phyloP scores from a whole-genome alignment of 2,113 vertebrate species.

The Copsychus sechellarum region DNA sequence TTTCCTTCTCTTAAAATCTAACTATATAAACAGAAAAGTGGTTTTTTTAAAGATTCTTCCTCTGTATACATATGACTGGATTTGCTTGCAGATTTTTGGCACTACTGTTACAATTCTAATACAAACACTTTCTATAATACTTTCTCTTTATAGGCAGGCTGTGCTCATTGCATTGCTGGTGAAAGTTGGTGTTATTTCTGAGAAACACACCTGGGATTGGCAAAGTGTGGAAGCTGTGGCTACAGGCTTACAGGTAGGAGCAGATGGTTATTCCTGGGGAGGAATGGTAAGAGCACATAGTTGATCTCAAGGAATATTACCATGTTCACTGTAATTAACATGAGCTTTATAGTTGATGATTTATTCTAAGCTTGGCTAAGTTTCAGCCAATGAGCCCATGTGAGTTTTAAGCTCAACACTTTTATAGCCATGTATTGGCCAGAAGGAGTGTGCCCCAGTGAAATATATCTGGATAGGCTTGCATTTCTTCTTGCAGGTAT shows the following conservation, averaged over 20 bases:
- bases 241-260: constrained; percentile 90
- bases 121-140: neutral
- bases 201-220: constrained; percentile 92
- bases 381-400: neutral
- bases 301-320: neutral
- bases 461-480: neutral
- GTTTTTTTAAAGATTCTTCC: neutral
- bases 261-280: neutral
- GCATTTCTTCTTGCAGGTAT: neutral
- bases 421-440: neutral
- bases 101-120: neutral
- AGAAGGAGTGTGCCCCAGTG: neutral
- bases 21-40: neutral
- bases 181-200: constrained; percentile 93
- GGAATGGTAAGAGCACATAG: neutral
- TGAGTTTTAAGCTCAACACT: neutral
- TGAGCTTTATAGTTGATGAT: neutral
- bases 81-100: neutral
- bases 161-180: constrained; percentile 94
- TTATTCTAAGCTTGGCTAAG: neutral
- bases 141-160: constrained; percentile 85
- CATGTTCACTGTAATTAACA: neutral
- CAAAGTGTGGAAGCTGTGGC: constrained; percentile 93
- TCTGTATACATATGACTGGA: neutral
- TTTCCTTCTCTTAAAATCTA: neutral